phyloP scores from a whole-genome alignment of 2,888 invertebrate genomes.

The Drosophila subquinaria region DNA sequence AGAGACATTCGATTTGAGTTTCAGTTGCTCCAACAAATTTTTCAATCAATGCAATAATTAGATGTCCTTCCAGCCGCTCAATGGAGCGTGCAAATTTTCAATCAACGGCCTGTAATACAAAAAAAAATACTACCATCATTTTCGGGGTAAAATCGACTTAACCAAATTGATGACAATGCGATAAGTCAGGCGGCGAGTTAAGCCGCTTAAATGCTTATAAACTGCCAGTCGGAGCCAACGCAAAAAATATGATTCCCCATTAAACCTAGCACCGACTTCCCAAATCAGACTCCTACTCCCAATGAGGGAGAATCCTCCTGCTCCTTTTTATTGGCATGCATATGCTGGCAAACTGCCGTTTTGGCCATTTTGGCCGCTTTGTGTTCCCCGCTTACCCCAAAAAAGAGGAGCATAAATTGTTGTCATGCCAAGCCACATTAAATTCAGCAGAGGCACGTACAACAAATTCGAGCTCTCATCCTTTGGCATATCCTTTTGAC shows the following conservation, averaged over 20 bases:
- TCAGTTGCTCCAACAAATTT: conserved; percentile 44
- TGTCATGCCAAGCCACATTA: conserved; percentile 71
- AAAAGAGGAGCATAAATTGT: conserved; percentile 64
- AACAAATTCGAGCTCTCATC: conserved; percentile 50
- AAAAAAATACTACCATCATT: conserved; percentile 32
- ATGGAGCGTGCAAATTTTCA: conserved; percentile 72
- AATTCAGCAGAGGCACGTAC: conserved; percentile 70
- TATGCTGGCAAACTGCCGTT: conserved; percentile 46
- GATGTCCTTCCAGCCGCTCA: conserved; percentile 60
- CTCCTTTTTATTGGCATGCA: conserved; percentile 48
- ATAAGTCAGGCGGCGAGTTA: conserved; percentile 76
- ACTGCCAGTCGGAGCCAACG: conserved; percentile 55
- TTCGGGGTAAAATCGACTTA: conserved; percentile 65
- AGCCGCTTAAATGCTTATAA: conserved; percentile 78
- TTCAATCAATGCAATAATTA: conserved; percentile 76
- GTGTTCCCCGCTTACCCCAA: not conserved
- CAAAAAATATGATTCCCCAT: conserved; percentile 49
- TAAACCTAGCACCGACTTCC: conserved; percentile 16
- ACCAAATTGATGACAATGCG: conserved; percentile 79
- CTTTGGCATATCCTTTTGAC: conserved; percentile 18
- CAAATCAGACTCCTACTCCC: not conserved
- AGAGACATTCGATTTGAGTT: conserved; percentile 4
- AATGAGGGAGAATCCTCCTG: not conserved
- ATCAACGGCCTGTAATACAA: conserved; percentile 47
- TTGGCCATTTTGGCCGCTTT: not conserved